A percentile compares a stretch with the other conserved stretches of the same genome.
phyloP scores from a whole-genome alignment of 2,888 invertebrate genomes.

The Timema podura region DNA sequence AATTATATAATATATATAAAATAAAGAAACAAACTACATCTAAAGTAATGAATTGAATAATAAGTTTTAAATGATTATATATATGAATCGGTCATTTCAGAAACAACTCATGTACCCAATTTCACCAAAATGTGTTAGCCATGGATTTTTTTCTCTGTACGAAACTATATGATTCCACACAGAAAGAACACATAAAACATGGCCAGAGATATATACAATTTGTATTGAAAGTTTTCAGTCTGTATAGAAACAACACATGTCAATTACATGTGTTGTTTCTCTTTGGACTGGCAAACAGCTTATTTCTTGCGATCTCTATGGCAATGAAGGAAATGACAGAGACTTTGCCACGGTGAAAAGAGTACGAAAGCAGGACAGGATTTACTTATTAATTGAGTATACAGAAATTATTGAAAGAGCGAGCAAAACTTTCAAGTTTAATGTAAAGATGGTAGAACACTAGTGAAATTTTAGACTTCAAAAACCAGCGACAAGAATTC shows the following conservation, averaged over 20 bases:
- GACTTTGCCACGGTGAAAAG: background rate
- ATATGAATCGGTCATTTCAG: background rate
- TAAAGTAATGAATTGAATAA: no score
- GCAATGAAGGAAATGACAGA: background rate
- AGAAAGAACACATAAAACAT: background rate
- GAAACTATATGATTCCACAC: background rate
- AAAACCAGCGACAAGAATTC: background rate
- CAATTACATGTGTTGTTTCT: background rate
- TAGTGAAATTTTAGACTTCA: constrained; percentile 9
- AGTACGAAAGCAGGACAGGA: constrained; percentile 1
- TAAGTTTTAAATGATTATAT: no score
- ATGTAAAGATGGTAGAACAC: background rate
- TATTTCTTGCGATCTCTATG: background rate
- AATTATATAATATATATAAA: no score
- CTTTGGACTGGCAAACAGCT: background rate
- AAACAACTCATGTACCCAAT: background rate
- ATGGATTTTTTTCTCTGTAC: background rate
- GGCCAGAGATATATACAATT: background rate
- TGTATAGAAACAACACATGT: background rate
- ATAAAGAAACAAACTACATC: no score
- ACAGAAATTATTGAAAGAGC: background rate
- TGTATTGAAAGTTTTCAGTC: background rate
- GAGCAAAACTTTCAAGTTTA: background rate
- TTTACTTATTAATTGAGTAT: background rate
- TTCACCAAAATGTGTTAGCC: background rate